Conservation (phyloP, 2,888 invertebrate genomes). For the Agrotis segetum region DNA sequence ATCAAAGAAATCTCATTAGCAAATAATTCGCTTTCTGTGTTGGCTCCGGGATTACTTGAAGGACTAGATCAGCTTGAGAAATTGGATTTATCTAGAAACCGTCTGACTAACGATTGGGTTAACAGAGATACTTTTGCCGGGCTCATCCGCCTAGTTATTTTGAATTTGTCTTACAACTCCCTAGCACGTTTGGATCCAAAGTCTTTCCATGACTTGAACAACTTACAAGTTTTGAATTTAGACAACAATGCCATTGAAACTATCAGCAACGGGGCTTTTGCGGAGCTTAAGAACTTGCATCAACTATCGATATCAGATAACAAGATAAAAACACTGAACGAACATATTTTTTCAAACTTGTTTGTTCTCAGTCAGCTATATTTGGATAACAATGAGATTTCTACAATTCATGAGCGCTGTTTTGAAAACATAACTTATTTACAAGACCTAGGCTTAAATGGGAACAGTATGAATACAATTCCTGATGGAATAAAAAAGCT, state of each 20-base stretch:
- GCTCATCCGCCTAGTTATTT: slow-evolving; percentile 93
- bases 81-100: slow-evolving; percentile 94
- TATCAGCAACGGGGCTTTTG: slow-evolving; percentile 94
- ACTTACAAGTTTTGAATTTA: slow-evolving; percentile 94
- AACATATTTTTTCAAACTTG: slow-evolving; percentile 93
- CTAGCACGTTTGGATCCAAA: slow-evolving; percentile 93
- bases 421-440: slow-evolving; percentile 95
- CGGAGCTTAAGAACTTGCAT: slow-evolving; percentile 94
- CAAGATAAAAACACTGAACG: slow-evolving; percentile 92
- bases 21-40: slow-evolving; percentile 95
- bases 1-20: slow-evolving; percentile 94
- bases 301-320: slow-evolving; percentile 94
- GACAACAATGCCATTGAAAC: slow-evolving; percentile 93
- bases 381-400: slow-evolving; percentile 94
- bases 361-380: slow-evolving; percentile 94
- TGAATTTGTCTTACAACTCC: slow-evolving; percentile 94
- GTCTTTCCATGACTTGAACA: slow-evolving; percentile 94
- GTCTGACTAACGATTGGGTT: slow-evolving; percentile 94
- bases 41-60: slow-evolving; percentile 94
- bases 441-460: slow-evolving; percentile 94
- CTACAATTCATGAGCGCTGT: slow-evolving; percentile 92
- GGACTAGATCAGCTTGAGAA: slow-evolving; percentile 94
- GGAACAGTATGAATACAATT: slow-evolving; percentile 92
- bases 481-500: slow-evolving; percentile 93
- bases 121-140: slow-evolving; percentile 95